These are phyloP conservation scores for Embidobia sp. DNA, from an alignment of 2,888 invertebrate species.

Conservation along the genomic window DNA sequence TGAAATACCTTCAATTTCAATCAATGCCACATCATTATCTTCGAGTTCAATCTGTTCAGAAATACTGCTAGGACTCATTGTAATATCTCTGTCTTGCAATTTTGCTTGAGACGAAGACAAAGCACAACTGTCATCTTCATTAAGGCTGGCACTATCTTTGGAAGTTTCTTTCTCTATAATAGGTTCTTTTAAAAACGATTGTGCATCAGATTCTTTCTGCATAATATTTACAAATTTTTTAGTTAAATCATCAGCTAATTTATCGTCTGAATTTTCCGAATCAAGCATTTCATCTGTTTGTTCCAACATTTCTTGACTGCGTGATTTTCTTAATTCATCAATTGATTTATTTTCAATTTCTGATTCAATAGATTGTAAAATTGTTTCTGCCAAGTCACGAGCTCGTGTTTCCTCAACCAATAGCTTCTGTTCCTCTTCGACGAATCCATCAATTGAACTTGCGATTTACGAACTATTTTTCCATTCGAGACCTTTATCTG, in stretches of 20 bases:
- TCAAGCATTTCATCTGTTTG: constrained; percentile 52
- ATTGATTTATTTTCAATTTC: constrained; percentile 74
- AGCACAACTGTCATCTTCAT: constrained; percentile 74
- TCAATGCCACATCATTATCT: constrained; percentile 70
- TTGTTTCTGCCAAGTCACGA: constrained; percentile 74
- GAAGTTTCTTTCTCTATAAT: constrained; percentile 69
- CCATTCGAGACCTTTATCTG: constrained; percentile 52
- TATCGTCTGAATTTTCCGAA: constrained; percentile 72
- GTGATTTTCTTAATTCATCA: constrained; percentile 54
- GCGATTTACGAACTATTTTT: constrained; percentile 53
- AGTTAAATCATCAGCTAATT: constrained; percentile 76
- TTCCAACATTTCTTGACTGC: constrained; percentile 47
- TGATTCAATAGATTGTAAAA: constrained; percentile 76
- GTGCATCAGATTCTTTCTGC: constrained; percentile 64
- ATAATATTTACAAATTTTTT: constrained; percentile 75
- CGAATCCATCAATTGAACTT: constrained; percentile 43
- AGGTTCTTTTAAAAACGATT: constrained; percentile 65
- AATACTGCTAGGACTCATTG: constrained; percentile 77
- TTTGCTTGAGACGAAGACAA: constrained; percentile 72
- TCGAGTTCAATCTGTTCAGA: constrained; percentile 77
- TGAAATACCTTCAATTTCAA: constrained; percentile 66
- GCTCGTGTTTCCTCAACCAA: constrained; percentile 66
- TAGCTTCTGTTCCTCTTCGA: constrained; percentile 54
- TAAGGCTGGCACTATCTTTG: constrained; percentile 74
- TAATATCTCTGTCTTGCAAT: constrained; percentile 73